Conservation (phyloP, 2,797 vertebrate species). For the Epinephelus malabaricus region DNA sequence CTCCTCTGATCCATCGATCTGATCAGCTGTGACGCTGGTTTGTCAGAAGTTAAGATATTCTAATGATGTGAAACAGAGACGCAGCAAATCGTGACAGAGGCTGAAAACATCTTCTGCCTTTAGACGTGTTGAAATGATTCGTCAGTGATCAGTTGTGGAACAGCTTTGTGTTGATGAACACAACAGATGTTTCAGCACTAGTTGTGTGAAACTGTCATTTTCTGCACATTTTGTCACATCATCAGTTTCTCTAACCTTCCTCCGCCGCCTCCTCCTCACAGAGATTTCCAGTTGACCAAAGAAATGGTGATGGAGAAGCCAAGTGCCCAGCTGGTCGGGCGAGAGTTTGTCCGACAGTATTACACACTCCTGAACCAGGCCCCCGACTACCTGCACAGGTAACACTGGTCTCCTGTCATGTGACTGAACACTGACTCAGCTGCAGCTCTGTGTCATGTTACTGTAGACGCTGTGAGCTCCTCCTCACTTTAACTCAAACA, state of each 20-base stretch:
- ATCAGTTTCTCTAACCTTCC: not conserved
- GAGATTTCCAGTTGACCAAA: slow-evolving; percentile 97
- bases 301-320: slow-evolving; percentile 99
- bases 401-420: not conserved
- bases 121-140: too few relatives aligned
- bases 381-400: slow-evolving; percentile 98
- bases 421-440: too few relatives aligned
- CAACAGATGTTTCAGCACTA: not conserved
- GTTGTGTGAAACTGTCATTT: not conserved
- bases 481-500: not conserved
- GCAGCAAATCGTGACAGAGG: too few relatives aligned
- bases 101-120: too few relatives aligned
- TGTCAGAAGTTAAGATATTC: too few relatives aligned
- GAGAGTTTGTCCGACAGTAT: slow-evolving; percentile 99
- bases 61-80: too few relatives aligned
- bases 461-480: rapidly evolving
- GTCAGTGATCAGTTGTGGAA: too few relatives aligned
- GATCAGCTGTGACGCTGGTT: too few relatives aligned
- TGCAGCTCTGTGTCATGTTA: too few relatives aligned
- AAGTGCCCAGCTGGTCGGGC: slow-evolving; percentile 99
- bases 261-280: slow-evolving; percentile 42
- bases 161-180: too few relatives aligned
- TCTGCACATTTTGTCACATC: not conserved
- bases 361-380: slow-evolving; percentile 99
- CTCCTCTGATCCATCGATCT: too few relatives aligned